Conservation (phyloP, 2,113 vertebrate species). For the Tor tambroides region DNA sequence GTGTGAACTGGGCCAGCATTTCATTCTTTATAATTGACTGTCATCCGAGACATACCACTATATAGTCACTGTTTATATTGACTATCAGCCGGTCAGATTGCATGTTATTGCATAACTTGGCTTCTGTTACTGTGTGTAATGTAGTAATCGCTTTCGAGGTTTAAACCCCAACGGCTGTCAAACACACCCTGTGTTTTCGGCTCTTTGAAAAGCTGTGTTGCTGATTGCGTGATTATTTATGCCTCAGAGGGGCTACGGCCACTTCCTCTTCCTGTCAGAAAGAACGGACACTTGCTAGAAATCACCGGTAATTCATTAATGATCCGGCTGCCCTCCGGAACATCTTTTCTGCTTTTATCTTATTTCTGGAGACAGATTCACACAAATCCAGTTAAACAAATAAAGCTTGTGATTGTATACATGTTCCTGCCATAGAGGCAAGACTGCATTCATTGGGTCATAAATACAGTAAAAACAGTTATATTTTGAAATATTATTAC, state of each 20-base stretch:
- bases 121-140: constrained; percentile 14
- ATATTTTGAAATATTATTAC: too few species aligned
- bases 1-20: constrained; percentile 12
- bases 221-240: constrained; percentile 50
- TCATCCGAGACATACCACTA: not conserved
- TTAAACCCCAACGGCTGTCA: not conserved
- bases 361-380: not conserved
- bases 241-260: constrained; percentile 13
- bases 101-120: not conserved
- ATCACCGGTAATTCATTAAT: not conserved
- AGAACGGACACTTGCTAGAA: constrained; percentile 5
- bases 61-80: not conserved
- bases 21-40: not conserved
- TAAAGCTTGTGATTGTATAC: not conserved
- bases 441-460: too few species aligned
- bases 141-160: not conserved
- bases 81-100: not conserved
- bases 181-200: not conserved
- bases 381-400: not conserved
- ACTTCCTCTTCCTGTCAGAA: constrained; percentile 43
- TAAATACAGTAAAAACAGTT: too few species aligned
- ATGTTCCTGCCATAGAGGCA: not conserved
- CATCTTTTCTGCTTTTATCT: not conserved
- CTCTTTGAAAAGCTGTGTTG: constrained; percentile 45
- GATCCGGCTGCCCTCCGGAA: not conserved